Evolutionary conservation across 1,140 invertebrate species (phyloP), one percentile per base, ranked within the genome.

Genomic region (Sitodiplosis mosellana): DNA sequence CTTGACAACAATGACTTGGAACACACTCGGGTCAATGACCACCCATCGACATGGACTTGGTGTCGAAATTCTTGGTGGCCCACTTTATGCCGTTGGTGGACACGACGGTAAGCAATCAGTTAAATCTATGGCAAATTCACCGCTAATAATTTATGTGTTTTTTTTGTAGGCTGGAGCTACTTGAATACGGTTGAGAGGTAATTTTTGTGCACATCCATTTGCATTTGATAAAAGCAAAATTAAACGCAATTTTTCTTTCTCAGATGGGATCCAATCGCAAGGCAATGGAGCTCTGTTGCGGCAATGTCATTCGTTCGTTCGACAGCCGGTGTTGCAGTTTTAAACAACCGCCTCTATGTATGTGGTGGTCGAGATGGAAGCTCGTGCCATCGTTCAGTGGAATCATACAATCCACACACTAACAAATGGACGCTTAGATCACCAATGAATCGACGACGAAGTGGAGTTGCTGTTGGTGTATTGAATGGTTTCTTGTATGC

Each of bases 91-190:
- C 6, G 87, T 95, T 8, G 91, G 90, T 21, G 92, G 90, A 14
- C 89, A 95, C 61, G 91, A 95, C 69, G 83, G n/a, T n/a, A n/a
- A n/a, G n/a, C n/a, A n/a, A n/a, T n/a, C n/a, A n/a, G n/a, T n/a
- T n/a, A n/a, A n/a, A n/a, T n/a, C n/a, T n/a, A n/a, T n/a, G n/a
- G n/a, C n/a, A n/a, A n/a, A n/a, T n/a, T n/a, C n/a, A n/a, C 80
- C n/a, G n/a, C n/a, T n/a, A n/a, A n/a, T n/a, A n/a, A n/a, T n/a
- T n/a, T n/a, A 18, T 81, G 87, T n/a, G n/a, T n/a, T n/a, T n/a
- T n/a, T n/a, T n/a, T n/a, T n/a, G n/a, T n/a, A n/a, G n/a, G 89
- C 33, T 94, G 89, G 89, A 89, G 87, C 56, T 95, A 93, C 64
- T 68, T 93, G 11, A 89, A 88, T 60, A 88, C 87, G 4, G 89